Conservation (phyloP, 2,888 invertebrate genomes). For the Scrobipalpa costella region DNA sequence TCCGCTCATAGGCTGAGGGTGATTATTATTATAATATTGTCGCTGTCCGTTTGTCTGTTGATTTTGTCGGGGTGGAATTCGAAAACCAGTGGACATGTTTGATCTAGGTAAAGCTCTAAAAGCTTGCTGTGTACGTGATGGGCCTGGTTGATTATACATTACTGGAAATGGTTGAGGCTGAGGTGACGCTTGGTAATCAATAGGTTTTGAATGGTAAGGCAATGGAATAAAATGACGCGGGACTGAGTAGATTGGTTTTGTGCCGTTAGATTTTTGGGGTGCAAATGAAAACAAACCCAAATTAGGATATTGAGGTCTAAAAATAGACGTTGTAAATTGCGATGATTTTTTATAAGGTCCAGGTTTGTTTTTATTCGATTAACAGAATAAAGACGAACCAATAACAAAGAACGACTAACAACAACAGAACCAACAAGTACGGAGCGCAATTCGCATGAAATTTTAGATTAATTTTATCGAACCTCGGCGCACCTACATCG, state of each 20-base stretch:
- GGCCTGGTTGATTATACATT: neutral
- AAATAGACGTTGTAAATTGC: neutral
- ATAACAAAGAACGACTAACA: neutral
- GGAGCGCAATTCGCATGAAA: neutral
- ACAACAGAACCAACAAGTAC: neutral
- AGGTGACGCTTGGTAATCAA: neutral
- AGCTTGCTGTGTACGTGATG: neutral
- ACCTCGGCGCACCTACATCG: neutral
- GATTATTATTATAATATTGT: too few species aligned
- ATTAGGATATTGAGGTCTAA: too few species aligned
- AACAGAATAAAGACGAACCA: neutral
- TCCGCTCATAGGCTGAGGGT: too few species aligned
- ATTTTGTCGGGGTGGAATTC: too few species aligned
- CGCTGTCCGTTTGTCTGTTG: too few species aligned
- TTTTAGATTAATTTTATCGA: neutral
- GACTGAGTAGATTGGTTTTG: neutral
- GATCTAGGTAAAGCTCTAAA: neutral
- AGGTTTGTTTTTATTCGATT: neutral
- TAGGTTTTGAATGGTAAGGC: neutral
- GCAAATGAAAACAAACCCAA: too few species aligned
- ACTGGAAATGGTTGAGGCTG: neutral
- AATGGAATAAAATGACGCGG: neutral
- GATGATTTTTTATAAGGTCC: neutral
- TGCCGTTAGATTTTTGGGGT: too few species aligned
- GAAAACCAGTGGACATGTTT: constrained; percentile 2